phyloP scores from a whole-genome alignment of 2,888 invertebrate species.

The Philopedon plagiatum region DNA sequence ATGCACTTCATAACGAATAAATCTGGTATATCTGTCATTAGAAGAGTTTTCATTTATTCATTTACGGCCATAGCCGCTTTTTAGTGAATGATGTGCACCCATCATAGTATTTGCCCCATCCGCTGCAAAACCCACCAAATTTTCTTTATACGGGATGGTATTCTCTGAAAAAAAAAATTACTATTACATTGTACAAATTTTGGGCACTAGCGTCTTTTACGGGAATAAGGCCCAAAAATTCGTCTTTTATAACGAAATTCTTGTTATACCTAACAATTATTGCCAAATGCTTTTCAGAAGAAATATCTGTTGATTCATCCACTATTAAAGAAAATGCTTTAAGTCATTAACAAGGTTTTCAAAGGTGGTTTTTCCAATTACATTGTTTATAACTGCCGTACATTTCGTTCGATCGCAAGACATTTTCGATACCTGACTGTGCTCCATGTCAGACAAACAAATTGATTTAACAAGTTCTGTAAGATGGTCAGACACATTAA shows the following conservation, averaged over 20 bases:
- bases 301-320: conserved; percentile 6
- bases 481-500: conserved; percentile 9
- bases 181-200: conserved; percentile 18
- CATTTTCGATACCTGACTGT: conserved; percentile 20
- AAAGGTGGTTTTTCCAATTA: not conserved
- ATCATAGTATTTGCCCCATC: conserved; percentile 31
- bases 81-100: conserved; percentile 10
- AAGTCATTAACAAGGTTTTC: not conserved
- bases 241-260: not conserved
- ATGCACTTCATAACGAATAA: conserved; percentile 22
- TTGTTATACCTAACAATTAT: conserved; percentile 14
- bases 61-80: too few relatives aligned
- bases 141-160: conserved; percentile 4
- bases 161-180: conserved; percentile 20
- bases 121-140: conserved; percentile 23
- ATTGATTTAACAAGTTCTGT: conserved; percentile 20
- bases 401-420: conserved; percentile 28
- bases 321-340: conserved; percentile 25
- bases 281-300: conserved; percentile 18
- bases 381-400: conserved; percentile 9
- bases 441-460: conserved; percentile 14
- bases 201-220: conserved; percentile 16
- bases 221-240: conserved; percentile 13
- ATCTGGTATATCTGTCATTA: conserved; percentile 8
- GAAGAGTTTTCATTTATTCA: too few relatives aligned